These are phyloP conservation scores for Limanda limanda DNA, from an alignment of 2,113 vertebrate genomes.

Conservation along the genomic window DNA sequence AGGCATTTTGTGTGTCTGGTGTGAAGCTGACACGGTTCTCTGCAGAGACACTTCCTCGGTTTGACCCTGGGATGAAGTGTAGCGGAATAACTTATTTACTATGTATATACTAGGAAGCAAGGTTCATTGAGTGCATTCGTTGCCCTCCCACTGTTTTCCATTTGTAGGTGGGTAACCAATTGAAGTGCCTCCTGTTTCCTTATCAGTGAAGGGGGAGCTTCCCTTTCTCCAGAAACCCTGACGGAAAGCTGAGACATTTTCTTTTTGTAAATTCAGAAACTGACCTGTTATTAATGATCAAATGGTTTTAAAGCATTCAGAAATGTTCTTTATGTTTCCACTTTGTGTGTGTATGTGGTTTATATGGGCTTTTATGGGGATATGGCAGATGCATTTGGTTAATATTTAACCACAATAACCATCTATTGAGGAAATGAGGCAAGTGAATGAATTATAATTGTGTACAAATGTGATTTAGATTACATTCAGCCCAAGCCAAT, in stretches of 20 bases:
- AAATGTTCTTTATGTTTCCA: neutral
- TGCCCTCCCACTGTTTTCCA: conserved; percentile 33
- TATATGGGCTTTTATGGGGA: neutral
- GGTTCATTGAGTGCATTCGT: conserved; percentile 40
- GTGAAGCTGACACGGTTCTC: conserved; percentile 4
- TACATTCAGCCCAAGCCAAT: neutral
- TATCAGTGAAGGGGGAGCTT: conserved; percentile 9
- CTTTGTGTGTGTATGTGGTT: neutral
- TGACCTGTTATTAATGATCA: neutral
- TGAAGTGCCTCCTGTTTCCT: conserved; percentile 50
- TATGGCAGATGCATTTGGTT: neutral
- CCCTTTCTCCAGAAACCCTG: neutral
- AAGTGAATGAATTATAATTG: neutral
- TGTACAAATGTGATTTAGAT: conserved; percentile 6
- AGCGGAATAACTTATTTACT: conserved; percentile 32
- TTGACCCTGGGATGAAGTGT: conserved; percentile 11
- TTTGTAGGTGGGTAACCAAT: conserved; percentile 37
- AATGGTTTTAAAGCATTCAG: neutral
- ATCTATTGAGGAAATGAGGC: neutral
- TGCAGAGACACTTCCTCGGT: neutral
- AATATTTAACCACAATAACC: neutral
- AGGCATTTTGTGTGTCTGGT: neutral
- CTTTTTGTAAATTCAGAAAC: neutral
- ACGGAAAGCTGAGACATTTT: neutral
- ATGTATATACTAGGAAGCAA: conserved; percentile 7